Evolutionary conservation across 2,113 vertebrate species (phyloP).

Genomic region (Clarias batrachus): DNA sequence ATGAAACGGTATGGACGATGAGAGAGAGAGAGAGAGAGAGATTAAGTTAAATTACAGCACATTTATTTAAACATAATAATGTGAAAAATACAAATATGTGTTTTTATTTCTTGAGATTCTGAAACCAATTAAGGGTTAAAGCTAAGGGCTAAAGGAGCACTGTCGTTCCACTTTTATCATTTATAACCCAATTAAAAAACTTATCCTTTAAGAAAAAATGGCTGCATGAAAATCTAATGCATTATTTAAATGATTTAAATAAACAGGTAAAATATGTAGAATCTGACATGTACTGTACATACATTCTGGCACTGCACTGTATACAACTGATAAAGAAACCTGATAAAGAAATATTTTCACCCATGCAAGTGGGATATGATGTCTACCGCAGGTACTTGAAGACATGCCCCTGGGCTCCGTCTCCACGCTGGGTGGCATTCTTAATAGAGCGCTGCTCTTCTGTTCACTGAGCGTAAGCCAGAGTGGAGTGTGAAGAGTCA

Average conservation of each 20-base stretch:
- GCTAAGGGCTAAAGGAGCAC: not conserved
- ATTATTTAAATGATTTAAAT: not conserved
- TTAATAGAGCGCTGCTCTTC: constrained; percentile 46
- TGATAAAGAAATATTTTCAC: not conserved
- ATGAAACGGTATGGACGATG: too few species aligned
- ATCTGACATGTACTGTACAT: not conserved
- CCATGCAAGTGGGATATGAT: not conserved
- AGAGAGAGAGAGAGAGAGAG: too few species aligned
- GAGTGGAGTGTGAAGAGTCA: constrained; percentile 52
- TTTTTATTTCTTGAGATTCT: too few species aligned
- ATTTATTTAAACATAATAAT: too few species aligned
- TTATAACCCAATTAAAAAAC: not conserved
- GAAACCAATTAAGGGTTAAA: too few species aligned
- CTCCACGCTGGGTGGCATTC: constrained; percentile 68
- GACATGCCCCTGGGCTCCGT: constrained; percentile 56
- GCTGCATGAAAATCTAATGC: not conserved
- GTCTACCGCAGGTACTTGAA: not conserved
- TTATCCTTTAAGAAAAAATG: not conserved
- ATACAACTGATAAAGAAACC: not conserved
- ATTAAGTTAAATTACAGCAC: too few species aligned
- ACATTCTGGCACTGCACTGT: not conserved
- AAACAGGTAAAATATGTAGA: not conserved
- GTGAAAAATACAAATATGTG: too few species aligned
- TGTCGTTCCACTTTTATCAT: not conserved
- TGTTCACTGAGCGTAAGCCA: constrained; percentile 28